Conservation (phyloP, 2,888 invertebrate genomes). For the Aromia moschata region DNA sequence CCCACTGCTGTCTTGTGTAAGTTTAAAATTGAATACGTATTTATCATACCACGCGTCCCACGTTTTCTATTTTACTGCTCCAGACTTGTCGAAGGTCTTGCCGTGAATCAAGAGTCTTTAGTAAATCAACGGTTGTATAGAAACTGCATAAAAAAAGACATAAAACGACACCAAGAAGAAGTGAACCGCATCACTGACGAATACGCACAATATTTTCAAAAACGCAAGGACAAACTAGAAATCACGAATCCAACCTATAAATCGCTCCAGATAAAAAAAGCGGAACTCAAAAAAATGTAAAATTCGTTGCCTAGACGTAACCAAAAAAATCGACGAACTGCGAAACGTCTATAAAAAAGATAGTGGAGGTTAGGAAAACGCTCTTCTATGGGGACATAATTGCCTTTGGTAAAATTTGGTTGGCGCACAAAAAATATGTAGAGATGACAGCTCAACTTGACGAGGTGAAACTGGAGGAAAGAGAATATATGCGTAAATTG, state of each 20-base stretch:
- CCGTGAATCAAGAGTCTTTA: slow-evolving; percentile 23
- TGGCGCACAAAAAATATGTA: slow-evolving; percentile 20
- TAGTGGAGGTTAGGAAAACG: slow-evolving; percentile 11
- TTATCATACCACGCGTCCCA: no score
- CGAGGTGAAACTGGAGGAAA: slow-evolving; percentile 17
- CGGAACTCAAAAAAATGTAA: slow-evolving; percentile 22
- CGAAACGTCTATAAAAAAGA: slow-evolving; percentile 20
- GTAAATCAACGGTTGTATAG: slow-evolving; percentile 19
- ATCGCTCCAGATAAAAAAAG: slow-evolving; percentile 27
- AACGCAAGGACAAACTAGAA: slow-evolving; percentile 24
- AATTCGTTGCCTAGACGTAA: slow-evolving; percentile 22
- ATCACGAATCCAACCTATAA: slow-evolving; percentile 27
- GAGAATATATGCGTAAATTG: slow-evolving; percentile 20
- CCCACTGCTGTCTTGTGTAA: slow-evolving; percentile 25
- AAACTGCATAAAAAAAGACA: slow-evolving; percentile 20
- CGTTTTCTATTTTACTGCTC: slow-evolving; percentile 3
- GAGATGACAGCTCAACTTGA: slow-evolving; percentile 7
- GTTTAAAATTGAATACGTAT: slow-evolving; percentile 8
- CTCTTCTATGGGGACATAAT: slow-evolving; percentile 29
- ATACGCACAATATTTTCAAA: slow-evolving; percentile 15
- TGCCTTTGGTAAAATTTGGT: slow-evolving; percentile 26
- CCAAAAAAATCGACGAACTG: slow-evolving; percentile 23
- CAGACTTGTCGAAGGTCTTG: slow-evolving; percentile 23
- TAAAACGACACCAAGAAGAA: slow-evolving; percentile 22
- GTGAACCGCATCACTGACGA: slow-evolving; percentile 21